Evolutionary conservation across 2,888 invertebrate species (phyloP).

Genomic region (Iphiclides podalirius): DNA sequence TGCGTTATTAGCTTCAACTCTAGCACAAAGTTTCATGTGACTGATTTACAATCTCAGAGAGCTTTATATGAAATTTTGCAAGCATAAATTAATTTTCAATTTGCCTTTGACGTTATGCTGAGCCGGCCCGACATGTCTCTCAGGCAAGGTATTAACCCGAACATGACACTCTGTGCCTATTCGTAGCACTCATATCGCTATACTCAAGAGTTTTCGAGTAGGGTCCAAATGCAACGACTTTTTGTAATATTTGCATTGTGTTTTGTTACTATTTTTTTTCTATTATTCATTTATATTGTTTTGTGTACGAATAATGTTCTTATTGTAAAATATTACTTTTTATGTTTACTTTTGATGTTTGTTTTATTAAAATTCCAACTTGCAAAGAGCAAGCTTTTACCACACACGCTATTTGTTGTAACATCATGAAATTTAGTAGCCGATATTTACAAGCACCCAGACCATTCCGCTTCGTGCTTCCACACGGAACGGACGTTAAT

Average conservation of each 20-base stretch:
- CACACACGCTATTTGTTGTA: too few species aligned
- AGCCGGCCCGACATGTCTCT: slow-evolving; percentile 69
- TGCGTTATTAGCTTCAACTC: slow-evolving; percentile 19
- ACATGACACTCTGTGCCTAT: slow-evolving; percentile 62
- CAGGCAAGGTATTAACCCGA: slow-evolving; percentile 66
- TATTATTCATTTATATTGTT: neutral
- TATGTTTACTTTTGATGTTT: too few species aligned
- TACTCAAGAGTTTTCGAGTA: slow-evolving; percentile 23
- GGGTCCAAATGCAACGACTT: slow-evolving; percentile 8
- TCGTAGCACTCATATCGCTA: slow-evolving; percentile 43
- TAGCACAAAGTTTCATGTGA: slow-evolving; percentile 39
- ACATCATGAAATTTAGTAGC: too few species aligned
- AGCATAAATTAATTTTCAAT: slow-evolving; percentile 80
- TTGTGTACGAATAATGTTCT: too few species aligned
- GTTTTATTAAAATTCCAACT: too few species aligned
- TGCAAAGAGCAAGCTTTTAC: too few species aligned
- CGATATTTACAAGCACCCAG: too few species aligned
- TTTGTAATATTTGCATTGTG: neutral
- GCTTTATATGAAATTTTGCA: slow-evolving; percentile 61
- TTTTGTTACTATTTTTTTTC: neutral
- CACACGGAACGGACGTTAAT: too few species aligned
- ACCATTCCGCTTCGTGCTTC: too few species aligned
- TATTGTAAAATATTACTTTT: too few species aligned
- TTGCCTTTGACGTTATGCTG: slow-evolving; percentile 78
- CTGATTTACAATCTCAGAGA: slow-evolving; percentile 55